phyloP scores from a whole-genome alignment of 2,113 vertebrate genomes.

The Psettodes erumei region DNA sequence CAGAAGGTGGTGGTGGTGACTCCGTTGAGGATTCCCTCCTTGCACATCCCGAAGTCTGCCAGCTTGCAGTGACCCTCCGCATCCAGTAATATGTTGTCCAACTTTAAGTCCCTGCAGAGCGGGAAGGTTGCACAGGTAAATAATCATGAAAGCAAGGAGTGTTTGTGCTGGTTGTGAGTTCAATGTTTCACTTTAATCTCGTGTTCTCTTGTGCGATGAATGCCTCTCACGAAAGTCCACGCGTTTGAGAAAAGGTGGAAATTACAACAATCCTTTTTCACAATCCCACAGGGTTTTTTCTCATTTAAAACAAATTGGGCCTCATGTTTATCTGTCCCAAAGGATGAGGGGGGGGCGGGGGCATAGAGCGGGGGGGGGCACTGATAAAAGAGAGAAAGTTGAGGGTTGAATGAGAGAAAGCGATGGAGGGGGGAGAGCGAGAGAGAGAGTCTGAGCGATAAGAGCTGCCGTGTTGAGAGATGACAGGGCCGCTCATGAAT shows the following conservation, averaged over 20 bases:
- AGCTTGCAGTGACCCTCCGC: constrained; percentile 98
- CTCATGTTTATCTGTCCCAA: background rate
- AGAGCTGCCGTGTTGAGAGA: constrained; percentile 83
- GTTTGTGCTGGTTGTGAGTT: too few relatives aligned
- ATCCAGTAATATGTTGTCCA: constrained; percentile 97
- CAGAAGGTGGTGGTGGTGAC: constrained; percentile 97
- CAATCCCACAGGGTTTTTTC: background rate
- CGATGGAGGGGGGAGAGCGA: constrained; percentile 5
- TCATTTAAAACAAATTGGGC: background rate
- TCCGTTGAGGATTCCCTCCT: constrained; percentile 94
- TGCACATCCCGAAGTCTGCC: constrained; percentile 99
- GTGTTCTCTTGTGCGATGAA: background rate
- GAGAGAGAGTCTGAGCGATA: constrained; percentile 64
- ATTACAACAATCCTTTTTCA: background rate
- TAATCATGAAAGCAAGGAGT: too few relatives aligned
- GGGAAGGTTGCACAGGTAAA: background rate
- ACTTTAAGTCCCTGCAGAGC: constrained; percentile 92
- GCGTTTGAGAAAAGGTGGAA: background rate
- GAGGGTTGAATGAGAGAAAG: constrained; percentile 1
- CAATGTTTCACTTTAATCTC: background rate
- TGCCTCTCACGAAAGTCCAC: background rate
- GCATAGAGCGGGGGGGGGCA: background rate
- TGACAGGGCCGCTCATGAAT: constrained; percentile 72
- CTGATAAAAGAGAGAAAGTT: constrained; percentile 20
- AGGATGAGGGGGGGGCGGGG: accelerated